Evolutionary conservation across 2,113 vertebrate species (phyloP), one percentile per base, ranked within the genome.

Genomic region (Zapus hudsonius): DNA sequence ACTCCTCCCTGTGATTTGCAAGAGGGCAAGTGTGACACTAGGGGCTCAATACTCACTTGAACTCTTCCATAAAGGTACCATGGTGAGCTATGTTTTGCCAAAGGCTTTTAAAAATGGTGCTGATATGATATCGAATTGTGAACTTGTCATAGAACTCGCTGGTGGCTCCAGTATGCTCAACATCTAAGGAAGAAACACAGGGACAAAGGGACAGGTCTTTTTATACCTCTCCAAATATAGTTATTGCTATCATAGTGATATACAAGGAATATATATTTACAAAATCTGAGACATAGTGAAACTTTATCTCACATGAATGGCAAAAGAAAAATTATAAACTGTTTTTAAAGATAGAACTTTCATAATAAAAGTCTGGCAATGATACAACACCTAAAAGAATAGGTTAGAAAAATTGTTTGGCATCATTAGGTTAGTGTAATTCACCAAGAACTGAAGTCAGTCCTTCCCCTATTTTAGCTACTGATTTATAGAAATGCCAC

Each of bases 71-170:
- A 96, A 99, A 99, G 57, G 99, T 99, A 87, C 99, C 99, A n/a
- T 99, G 99, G 96, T 99, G 99, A 94, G 98, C 99, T 63, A 99
- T 98, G 63, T 99, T 99, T 97, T 99, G 99, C 99, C 99, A 99
- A 31, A 99, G 99, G 94, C 99, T 99, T 98, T 99, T 99, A 98
- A 99, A 99, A 97, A 99, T 99, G 80, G 99, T 99, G 98, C 99
- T 99, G 96, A 99, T 99, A 96, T 99, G 99, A 96, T 99, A 99
- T 93, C 99, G 99, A 97, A 99, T 99, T 1, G 99, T 99, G 96
- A 99, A 99, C 97, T 99, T 99, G 98, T 99, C 99, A 20, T 99
- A 99, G 97, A 99, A 99, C 91, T 99, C 99, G 0, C 99, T 99
- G 47, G 99, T 99, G 94, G 99, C 99, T 78, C 99, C 99, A 0